Conservation (phyloP, 2,888 invertebrate genomes). For the Amphipoea lucens region DNA sequence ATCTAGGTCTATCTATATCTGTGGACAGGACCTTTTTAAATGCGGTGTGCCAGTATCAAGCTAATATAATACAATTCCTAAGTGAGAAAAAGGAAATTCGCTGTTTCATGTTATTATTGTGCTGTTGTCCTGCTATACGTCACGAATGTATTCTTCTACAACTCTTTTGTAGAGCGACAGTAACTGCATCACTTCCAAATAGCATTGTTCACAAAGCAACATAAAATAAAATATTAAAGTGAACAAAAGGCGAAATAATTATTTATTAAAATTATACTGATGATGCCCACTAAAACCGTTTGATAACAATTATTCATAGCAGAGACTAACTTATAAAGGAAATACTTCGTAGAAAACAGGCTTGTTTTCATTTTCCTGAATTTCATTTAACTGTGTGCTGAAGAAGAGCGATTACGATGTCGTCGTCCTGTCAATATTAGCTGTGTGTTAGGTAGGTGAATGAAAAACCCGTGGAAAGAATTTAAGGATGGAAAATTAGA, state of each 20-base stretch:
- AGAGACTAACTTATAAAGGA: neutral
- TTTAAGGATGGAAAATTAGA: conserved; percentile 8
- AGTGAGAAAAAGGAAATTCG: neutral
- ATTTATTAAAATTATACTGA: too few species aligned
- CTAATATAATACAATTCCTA: neutral
- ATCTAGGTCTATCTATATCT: too few species aligned
- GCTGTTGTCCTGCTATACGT: neutral
- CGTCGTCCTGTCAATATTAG: conserved; percentile 28
- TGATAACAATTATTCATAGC: neutral
- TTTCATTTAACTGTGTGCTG: conserved; percentile 15
- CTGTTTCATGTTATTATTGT: neutral
- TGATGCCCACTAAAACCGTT: too few species aligned
- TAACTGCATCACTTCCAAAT: neutral
- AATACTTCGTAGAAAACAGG: neutral
- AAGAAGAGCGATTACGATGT: conserved; percentile 30
- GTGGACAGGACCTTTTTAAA: neutral
- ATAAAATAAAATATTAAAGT: neutral
- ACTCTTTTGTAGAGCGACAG: neutral
- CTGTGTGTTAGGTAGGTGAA: conserved; percentile 16
- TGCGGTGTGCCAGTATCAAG: neutral
- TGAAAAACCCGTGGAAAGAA: conserved; percentile 14
- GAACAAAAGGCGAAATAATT: neutral
- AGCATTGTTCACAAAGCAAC: neutral
- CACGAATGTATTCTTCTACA: neutral
- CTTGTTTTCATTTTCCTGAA: neutral